These are phyloP conservation scores for Lutraria lutraria DNA, from an alignment of 2,888 invertebrate species.

Conservation along the genomic window DNA sequence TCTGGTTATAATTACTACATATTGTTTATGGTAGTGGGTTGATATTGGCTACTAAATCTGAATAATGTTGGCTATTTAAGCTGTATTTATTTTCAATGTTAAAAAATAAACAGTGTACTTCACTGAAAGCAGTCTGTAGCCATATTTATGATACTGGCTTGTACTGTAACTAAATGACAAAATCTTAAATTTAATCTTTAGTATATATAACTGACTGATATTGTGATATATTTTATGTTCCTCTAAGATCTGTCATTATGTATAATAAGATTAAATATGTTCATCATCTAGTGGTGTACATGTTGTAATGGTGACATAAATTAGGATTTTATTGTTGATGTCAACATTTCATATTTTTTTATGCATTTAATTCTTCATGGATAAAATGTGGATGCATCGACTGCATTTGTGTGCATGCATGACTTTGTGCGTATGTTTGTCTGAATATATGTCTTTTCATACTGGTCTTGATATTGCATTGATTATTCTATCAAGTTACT, in stretches of 20 bases:
- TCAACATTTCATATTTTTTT: background rate
- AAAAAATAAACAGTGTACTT: no score
- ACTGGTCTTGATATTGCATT: background rate
- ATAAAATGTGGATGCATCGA: background rate
- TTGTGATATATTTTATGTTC: constrained; percentile 19
- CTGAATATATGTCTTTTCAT: background rate
- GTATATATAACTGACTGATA: background rate
- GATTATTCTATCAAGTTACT: no score
- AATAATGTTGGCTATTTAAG: no score
- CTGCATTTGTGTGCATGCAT: background rate
- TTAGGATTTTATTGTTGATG: background rate
- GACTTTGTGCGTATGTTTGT: background rate
- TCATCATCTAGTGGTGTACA: background rate
- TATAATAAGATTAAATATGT: background rate
- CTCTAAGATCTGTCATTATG: background rate
- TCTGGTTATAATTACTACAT: no score
- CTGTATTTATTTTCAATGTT: no score
- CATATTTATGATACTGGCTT: background rate
- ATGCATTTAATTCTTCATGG: background rate
- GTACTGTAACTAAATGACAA: background rate
- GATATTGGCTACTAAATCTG: no score
- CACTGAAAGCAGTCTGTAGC: no score
- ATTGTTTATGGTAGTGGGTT: no score
- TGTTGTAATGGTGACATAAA: background rate
- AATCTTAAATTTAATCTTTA: background rate